Evolutionary conservation across 1,140 invertebrate genomes (phyloP).

Genomic region (Chlorops oryzae): DNA sequence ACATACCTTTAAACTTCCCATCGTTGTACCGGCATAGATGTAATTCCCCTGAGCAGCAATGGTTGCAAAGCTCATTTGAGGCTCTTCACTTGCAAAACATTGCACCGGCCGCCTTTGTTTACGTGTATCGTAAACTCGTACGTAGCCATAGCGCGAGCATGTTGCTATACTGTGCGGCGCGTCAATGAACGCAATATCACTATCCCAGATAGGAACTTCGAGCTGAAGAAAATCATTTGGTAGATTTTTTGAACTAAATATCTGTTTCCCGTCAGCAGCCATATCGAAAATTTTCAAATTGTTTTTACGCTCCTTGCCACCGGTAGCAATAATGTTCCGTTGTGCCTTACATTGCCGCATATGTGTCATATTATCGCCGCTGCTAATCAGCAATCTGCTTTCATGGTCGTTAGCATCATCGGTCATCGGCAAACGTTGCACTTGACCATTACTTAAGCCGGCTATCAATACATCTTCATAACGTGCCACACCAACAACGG

Average conservation of each 20-base stretch:
- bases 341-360: slow-evolving; percentile 48
- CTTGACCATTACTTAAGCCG: slow-evolving; percentile 36
- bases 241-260: slow-evolving; percentile 56
- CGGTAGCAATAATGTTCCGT: slow-evolving; percentile 39
- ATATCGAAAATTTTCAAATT: slow-evolving; percentile 53
- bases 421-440: slow-evolving; percentile 21
- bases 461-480: slow-evolving; percentile 36
- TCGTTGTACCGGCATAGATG: slow-evolving; percentile 44
- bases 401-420: slow-evolving; percentile 4
- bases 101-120: slow-evolving; percentile 43
- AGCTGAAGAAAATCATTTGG: slow-evolving; percentile 69
- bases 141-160: slow-evolving; percentile 65
- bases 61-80: slow-evolving; percentile 42
- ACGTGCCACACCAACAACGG: slow-evolving; percentile 37
- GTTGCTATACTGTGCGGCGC: slow-evolving; percentile 51
- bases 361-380: slow-evolving; percentile 37
- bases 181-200: slow-evolving; percentile 59
- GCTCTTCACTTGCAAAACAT: slow-evolving; percentile 36
- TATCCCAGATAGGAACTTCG: slow-evolving; percentile 72
- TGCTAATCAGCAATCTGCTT: slow-evolving; percentile 2
- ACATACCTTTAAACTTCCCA: slow-evolving; percentile 33
- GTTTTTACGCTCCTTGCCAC: slow-evolving; percentile 53
- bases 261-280: slow-evolving; percentile 38
- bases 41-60: slow-evolving; percentile 31
- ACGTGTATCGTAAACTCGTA: slow-evolving; percentile 48